Conservation (phyloP, 2,888 invertebrate genomes). For the Lasioglossum villosulum region DNA sequence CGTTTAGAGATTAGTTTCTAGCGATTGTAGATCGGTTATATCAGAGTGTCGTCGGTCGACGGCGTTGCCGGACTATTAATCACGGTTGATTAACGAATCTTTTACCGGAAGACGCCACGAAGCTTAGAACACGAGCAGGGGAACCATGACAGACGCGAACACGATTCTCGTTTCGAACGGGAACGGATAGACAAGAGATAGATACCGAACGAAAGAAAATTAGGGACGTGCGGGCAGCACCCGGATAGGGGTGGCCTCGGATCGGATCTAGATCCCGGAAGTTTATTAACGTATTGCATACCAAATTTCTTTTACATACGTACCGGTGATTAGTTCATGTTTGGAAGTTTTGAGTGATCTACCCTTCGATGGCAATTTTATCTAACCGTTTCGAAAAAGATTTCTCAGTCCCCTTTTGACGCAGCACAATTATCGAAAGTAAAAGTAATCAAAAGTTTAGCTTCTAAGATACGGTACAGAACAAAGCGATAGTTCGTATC, state of each 20-base stretch:
- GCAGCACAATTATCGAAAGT: too few species aligned
- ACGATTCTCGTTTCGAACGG: slow-evolving; percentile 26
- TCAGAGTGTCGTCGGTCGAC: slow-evolving; percentile 37
- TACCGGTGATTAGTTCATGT: too few species aligned
- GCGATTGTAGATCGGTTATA: slow-evolving; percentile 41
- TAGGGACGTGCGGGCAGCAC: neutral
- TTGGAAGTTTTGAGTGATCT: too few species aligned
- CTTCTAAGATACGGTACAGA: too few species aligned
- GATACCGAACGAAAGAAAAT: neutral
- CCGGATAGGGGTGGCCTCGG: neutral
- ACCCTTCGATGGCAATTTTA: too few species aligned
- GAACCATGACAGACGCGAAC: slow-evolving; percentile 77
- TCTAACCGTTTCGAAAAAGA: too few species aligned
- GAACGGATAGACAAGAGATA: slow-evolving; percentile 8
- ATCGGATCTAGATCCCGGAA: neutral
- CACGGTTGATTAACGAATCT: slow-evolving; percentile 25
- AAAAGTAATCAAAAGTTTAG: too few species aligned
- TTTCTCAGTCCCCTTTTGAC: too few species aligned
- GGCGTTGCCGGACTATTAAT: slow-evolving; percentile 18
- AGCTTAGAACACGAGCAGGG: slow-evolving; percentile 68
- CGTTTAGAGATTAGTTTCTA: slow-evolving; percentile 71
- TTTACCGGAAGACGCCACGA: slow-evolving; percentile 44
- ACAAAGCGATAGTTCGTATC: too few species aligned
- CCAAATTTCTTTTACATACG: too few species aligned
- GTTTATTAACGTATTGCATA: neutral